Conservation (phyloP, 2,888 invertebrate species). For the Drosophila infuscata region DNA sequence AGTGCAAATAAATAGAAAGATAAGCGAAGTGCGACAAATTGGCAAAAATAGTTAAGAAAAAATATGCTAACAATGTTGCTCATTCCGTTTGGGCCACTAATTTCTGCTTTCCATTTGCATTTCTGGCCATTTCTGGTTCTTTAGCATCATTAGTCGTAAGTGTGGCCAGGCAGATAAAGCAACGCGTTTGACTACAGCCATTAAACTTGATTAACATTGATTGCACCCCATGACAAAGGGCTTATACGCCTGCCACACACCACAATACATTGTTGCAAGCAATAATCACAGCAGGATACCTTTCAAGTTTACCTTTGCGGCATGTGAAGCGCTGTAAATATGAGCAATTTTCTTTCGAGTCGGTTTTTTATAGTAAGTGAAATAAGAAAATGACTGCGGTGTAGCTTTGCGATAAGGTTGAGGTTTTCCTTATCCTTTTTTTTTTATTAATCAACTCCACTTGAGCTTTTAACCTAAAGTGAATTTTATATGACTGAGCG, state of each 20-base stretch:
- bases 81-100: slow-evolving; percentile 42
- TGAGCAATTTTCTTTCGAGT: not conserved
- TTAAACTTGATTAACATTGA: slow-evolving; percentile 74
- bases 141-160: slow-evolving; percentile 60
- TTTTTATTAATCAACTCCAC: not conserved
- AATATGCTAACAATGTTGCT: slow-evolving; percentile 57
- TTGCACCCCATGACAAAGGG: slow-evolving; percentile 23
- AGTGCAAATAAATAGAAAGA: slow-evolving; percentile 73
- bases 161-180: slow-evolving; percentile 57
- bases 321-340: not conserved
- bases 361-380: not conserved
- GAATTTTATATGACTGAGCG: not conserved
- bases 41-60: slow-evolving; percentile 36
- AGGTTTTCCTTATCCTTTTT: not conserved
- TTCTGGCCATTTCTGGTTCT: slow-evolving; percentile 29
- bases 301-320: not conserved
- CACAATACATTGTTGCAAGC: slow-evolving; percentile 34
- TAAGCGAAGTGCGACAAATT: slow-evolving; percentile 77
- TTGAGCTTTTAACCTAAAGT: not conserved
- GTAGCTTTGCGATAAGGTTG: not conserved
- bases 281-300: slow-evolving; percentile 42
- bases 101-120: slow-evolving; percentile 57
- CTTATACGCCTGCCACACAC: slow-evolving; percentile 5
- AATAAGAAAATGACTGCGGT: not conserved
- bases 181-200: slow-evolving; percentile 60